Base-by-base conservation (phyloP, 2,113 vertebrate species). In the Geococcyx californianus region DNA sequence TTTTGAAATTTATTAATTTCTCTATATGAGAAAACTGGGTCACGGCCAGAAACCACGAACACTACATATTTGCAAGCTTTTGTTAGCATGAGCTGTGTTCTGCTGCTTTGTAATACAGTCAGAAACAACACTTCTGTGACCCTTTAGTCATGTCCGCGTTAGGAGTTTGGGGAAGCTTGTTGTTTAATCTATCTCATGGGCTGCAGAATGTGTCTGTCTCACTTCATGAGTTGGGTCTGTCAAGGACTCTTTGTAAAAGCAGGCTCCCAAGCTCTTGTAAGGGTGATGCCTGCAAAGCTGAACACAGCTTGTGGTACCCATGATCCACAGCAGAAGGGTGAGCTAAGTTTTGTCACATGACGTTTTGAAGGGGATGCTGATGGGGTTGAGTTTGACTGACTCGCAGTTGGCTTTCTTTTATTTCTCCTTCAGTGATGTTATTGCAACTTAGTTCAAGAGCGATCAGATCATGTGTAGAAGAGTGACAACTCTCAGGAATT, bases 301-400 rank as follows among this genome's bases (percentile, higher is more conserved):
- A 28, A 2, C 3, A 1, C 45, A 24, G 45, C 23, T 8, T n/a
- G 62, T 62, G 34, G 17, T 5, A 8, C 10, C 38, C 26, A 1
- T 7, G 21, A 44, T 7, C 84, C 34, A 8, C 47, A 21, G 91
- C 33, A 6, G 4, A 1, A 47, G 31, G 15, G 7, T 3, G 11
- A 25, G 40, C 52, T 5, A 7, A 26, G 28, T 51, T 79, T 45
- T n/a, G 55, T 12, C 36, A 10, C 7, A 5, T 8, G 17, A 16
- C 10, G 1, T 79, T 52, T 68, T 31, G 29, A 47, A 87, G 42
- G 16, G 38, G 31, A 3, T 75, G 49, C 42, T 20, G 52, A 21
- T 82, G 64, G 40, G 38, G 31, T 49, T 47, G 36, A 56, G 34
- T 67, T 77, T 3, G 3, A 19, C 40, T 85, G 63, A 44, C 34